Percentiles rank a stretch among this genome's conserved stretches.
These are phyloP conservation scores for Amphiprion clarkii DNA, from an alignment of 2,797 vertebrate species.

Conservation along the genomic window DNA sequence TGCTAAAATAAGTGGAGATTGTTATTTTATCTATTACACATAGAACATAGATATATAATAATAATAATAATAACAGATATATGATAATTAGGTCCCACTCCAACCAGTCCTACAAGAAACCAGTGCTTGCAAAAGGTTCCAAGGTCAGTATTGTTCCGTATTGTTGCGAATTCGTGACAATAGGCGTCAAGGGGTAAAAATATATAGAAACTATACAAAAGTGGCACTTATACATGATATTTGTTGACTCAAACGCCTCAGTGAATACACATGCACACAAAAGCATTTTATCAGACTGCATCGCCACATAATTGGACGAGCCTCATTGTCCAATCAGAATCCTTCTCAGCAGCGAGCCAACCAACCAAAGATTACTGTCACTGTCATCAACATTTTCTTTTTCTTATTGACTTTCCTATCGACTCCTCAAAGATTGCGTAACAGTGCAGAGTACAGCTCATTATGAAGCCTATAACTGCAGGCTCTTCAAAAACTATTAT, in stretches of 20 bases:
- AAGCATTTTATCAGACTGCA: background rate
- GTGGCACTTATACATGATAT: background rate
- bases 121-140: no score
- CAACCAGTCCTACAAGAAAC: no score
- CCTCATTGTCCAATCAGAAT: slow-evolving; percentile 31
- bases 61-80: no score
- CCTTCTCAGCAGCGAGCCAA: background rate
- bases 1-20: no score
- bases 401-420: slow-evolving; percentile 39
- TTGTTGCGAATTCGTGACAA: no score
- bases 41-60: no score
- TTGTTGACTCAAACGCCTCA: background rate
- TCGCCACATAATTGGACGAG: slow-evolving; percentile 12
- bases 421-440: slow-evolving; percentile 49
- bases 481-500: slow-evolving; percentile 20
- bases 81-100: no score
- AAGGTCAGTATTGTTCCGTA: no score
- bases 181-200: background rate
- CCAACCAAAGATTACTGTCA: slow-evolving; percentile 16
- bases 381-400: slow-evolving; percentile 29
- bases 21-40: no score
- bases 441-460: slow-evolving; percentile 22
- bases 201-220: background rate
- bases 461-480: slow-evolving; percentile 43
- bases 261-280: background rate